Conservation (phyloP, 2,113 vertebrate species). For the Grus americana region DNA sequence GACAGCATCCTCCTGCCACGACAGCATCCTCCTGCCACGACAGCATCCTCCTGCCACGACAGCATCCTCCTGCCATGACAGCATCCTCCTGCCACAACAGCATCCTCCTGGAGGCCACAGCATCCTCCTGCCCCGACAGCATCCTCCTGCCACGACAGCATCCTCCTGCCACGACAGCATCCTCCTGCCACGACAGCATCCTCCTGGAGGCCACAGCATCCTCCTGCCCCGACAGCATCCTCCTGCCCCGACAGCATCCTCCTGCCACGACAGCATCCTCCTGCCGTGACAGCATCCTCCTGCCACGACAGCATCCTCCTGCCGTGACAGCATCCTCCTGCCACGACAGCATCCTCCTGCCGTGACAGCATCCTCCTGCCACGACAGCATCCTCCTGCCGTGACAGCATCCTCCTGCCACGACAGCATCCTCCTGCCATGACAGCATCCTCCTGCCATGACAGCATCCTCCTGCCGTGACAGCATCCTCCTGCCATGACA, state of each 20-base stretch:
- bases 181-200: rapidly evolving
- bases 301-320: rapidly evolving
- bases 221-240: rapidly evolving
- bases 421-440: rapidly evolving
- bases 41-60: rapidly evolving
- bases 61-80: rapidly evolving
- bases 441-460: rapidly evolving
- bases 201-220: rapidly evolving
- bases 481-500: rapidly evolving
- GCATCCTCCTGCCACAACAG: not conserved
- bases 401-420: rapidly evolving
- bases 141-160: rapidly evolving
- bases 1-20: rapidly evolving
- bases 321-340: rapidly evolving
- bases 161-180: rapidly evolving
- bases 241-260: rapidly evolving
- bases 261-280: not conserved
- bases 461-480: rapidly evolving
- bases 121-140: rapidly evolving
- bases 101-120: rapidly evolving
- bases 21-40: rapidly evolving
- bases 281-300: rapidly evolving
- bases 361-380: rapidly evolving
- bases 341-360: rapidly evolving
- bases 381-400: rapidly evolving